Evolutionary conservation across 2,797 vertebrate species (phyloP).

Genomic region (Onychomys leucogaster): DNA sequence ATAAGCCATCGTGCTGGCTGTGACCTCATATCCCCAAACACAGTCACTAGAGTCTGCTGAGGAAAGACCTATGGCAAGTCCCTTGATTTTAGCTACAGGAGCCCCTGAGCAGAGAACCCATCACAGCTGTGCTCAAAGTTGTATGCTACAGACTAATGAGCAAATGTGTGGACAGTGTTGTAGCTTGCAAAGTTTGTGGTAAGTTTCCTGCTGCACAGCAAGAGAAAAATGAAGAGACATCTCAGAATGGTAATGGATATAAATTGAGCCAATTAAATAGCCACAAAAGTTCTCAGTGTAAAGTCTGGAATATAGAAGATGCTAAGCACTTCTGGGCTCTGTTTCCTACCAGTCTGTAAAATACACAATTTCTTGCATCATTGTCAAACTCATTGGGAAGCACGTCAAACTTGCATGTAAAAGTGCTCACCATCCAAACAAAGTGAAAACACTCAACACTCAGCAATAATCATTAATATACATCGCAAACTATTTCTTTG

Average conservation of each 20-base stretch:
- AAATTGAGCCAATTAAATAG: slow-evolving; percentile 17
- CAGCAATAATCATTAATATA: not conserved
- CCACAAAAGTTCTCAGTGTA: not conserved
- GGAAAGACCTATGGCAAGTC: not conserved
- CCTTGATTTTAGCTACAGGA: slow-evolving; percentile 6
- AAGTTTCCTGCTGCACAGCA: slow-evolving; percentile 30
- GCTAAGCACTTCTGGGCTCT: not conserved
- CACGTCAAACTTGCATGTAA: not conserved
- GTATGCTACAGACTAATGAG: not conserved
- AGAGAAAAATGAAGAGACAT: slow-evolving; percentile 2
- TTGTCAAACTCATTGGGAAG: not conserved
- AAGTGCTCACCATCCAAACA: not conserved
- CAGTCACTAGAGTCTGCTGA: not conserved
- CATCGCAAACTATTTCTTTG: not conserved
- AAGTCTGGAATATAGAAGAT: not conserved
- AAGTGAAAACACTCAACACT: not conserved
- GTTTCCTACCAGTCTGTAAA: not conserved
- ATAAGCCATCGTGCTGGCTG: too few relatives aligned
- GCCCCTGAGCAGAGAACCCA: not conserved
- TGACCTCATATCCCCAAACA: not conserved
- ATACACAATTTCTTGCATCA: slow-evolving; percentile 37
- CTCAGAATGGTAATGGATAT: not conserved
- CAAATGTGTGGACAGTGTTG: not conserved
- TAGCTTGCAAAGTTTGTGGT: not conserved
- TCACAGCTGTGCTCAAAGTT: not conserved